Evolutionary conservation across 2,888 invertebrate genomes (phyloP).

Genomic region (Dicyrtomina minuta): DNA sequence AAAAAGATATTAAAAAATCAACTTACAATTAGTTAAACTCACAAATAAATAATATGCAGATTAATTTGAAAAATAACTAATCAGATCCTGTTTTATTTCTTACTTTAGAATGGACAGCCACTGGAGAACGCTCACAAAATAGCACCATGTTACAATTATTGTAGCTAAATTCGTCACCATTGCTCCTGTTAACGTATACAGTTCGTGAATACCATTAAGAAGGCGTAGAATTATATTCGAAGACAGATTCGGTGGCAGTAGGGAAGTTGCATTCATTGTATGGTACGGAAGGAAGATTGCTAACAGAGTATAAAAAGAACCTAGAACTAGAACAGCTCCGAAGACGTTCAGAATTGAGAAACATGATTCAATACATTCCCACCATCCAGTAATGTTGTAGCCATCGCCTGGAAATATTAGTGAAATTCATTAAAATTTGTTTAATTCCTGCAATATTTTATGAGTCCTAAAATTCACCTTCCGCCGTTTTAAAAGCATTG

Average conservation of each 20-base stretch:
- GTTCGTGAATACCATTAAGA: background rate
- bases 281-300: background rate
- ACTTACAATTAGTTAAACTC: background rate
- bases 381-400: background rate
- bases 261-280: background rate
- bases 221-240: background rate
- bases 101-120: background rate
- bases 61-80: too few species aligned
- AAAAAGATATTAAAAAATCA: background rate
- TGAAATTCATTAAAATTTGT: too few species aligned
- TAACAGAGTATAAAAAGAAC: background rate
- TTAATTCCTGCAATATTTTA: too few species aligned
- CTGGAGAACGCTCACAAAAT: conserved; percentile 1
- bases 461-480: too few species aligned
- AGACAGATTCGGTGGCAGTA: background rate
- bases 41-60: background rate
- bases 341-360: background rate
- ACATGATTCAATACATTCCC: background rate
- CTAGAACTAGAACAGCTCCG: background rate
- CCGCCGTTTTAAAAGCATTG: background rate
- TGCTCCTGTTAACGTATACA: background rate
- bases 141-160: background rate
- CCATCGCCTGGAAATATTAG: background rate
- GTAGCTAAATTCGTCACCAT: background rate
- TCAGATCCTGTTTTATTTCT: background rate